Base-by-base conservation (phyloP, 2,113 vertebrate genomes). In the Colossoma macropomum region DNA sequence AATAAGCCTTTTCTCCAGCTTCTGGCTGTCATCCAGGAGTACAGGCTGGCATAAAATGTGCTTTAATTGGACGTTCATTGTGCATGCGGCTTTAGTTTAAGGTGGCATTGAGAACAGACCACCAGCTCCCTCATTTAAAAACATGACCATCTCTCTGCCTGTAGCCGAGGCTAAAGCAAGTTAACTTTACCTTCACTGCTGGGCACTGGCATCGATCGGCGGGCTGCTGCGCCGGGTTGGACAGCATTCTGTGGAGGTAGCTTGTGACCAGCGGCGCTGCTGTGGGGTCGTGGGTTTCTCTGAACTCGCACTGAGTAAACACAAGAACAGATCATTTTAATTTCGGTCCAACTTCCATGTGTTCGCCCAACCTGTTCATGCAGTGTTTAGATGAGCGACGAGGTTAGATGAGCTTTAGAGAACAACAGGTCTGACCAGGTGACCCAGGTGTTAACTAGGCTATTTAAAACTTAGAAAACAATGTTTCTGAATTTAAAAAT, bases 151-250 rank as follows among this genome's bases (percentile, higher is more conserved):
- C 75, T 83, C 54, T 88, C 88, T 88, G 79, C 91, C 88, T 88
- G 80, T 78, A 21, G 1, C 73, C 76, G 69, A 86, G 45, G 17
- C 79, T 69, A 86, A 88, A 50, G 79, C 87, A 60, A 73, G 60
- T 38, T 28, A 4, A 73, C 90, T 91, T 84, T 96, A 98, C 97
- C 96, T 99, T 97, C 86, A 93, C 93, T 83, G 89, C 90, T 87
- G 92, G 86, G 90, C 97, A 99, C 80, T 93, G 93, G 86, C 98
- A 99, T 89, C 91, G 92, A 85, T 95, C 93, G 89, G 60, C 87
- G 25, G 94, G 82, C 79, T 90, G 91, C 71, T 91, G 83, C 66
- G 90, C 86, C 8, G 94, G 92, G 90, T 94, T 91, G 0, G 86
- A 91, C 62, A 96, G 91, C 87, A 93, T 91, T 92, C 92, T 92